Conservation (phyloP, 2,888 invertebrate genomes). For the Brachypalpus laphriformis region DNA sequence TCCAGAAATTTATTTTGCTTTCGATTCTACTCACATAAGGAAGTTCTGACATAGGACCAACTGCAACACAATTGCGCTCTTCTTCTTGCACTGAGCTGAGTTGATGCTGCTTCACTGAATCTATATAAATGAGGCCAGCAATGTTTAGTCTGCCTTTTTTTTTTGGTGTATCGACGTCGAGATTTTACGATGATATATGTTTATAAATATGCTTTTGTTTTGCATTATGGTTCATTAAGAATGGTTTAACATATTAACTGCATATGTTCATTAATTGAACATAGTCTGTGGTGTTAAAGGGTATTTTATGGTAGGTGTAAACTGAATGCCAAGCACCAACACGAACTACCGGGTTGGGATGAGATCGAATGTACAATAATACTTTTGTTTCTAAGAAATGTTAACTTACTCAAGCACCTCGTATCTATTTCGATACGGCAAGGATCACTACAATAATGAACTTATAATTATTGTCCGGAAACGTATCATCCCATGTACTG, state of each 20-base stretch:
- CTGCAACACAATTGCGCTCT: not conserved
- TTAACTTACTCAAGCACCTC: too few relatives aligned
- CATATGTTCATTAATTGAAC: not conserved
- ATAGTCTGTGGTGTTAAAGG: not conserved
- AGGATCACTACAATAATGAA: too few relatives aligned
- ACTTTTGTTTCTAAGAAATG: too few relatives aligned
- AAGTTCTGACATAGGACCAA: not conserved
- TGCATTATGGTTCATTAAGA: not conserved
- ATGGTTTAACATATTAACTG: not conserved
- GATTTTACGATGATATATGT: not conserved
- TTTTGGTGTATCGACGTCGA: not conserved
- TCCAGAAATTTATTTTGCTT: conserved; percentile 2
- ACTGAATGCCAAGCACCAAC: not conserved
- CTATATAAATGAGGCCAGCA: not conserved
- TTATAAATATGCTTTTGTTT: not conserved
- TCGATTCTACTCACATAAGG: conserved; percentile 2
- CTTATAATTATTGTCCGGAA: too few relatives aligned
- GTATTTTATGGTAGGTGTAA: not conserved
- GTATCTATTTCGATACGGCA: too few relatives aligned
- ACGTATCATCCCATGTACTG: too few relatives aligned
- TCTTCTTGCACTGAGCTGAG: not conserved
- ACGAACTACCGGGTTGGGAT: too few relatives aligned
- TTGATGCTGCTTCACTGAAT: not conserved
- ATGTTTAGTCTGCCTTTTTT: not conserved
- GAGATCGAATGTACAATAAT: too few relatives aligned